These are phyloP conservation scores for Tenthredo notha DNA, from an alignment of 2,888 invertebrate species.

Conservation along the genomic window DNA sequence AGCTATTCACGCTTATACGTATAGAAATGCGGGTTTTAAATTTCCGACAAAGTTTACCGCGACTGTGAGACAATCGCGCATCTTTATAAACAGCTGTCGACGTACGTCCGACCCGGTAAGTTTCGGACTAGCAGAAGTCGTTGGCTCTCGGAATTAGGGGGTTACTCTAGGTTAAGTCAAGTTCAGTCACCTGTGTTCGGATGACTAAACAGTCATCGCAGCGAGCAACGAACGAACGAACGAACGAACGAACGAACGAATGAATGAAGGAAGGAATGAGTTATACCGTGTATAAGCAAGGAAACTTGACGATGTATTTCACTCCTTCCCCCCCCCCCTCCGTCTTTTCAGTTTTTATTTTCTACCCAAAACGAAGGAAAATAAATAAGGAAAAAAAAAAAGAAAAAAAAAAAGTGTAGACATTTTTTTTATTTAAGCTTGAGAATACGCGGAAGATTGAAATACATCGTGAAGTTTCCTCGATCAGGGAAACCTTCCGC, in stretches of 20 bases:
- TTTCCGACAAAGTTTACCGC: neutral
- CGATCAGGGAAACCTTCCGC: neutral
- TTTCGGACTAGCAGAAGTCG: conserved; percentile 46
- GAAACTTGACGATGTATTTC: conserved; percentile 22
- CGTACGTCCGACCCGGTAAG: conserved; percentile 22
- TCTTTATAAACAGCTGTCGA: conserved; percentile 40
- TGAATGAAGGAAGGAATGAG: too few species aligned
- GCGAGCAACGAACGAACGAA: conserved; percentile 33
- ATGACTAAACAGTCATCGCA: conserved; percentile 53
- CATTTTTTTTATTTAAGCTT: neutral
- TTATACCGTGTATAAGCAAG: neutral
- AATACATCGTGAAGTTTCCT: neutral
- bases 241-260: neutral
- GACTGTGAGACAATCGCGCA: neutral
- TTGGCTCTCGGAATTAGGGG: conserved; percentile 51
- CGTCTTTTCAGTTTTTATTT: neutral
- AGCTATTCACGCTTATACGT: neutral
- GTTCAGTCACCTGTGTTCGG: conserved; percentile 52
- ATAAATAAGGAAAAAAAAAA: neutral
- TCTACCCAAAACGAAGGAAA: neutral
- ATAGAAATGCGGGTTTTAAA: conserved; percentile 8
- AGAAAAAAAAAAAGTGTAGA: neutral
- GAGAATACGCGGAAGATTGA: neutral
- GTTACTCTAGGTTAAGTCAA: conserved; percentile 53
- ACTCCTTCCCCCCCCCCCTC: too few species aligned